Base-by-base conservation (phyloP, 2,113 vertebrate species). In the Oryzias woworae region DNA sequence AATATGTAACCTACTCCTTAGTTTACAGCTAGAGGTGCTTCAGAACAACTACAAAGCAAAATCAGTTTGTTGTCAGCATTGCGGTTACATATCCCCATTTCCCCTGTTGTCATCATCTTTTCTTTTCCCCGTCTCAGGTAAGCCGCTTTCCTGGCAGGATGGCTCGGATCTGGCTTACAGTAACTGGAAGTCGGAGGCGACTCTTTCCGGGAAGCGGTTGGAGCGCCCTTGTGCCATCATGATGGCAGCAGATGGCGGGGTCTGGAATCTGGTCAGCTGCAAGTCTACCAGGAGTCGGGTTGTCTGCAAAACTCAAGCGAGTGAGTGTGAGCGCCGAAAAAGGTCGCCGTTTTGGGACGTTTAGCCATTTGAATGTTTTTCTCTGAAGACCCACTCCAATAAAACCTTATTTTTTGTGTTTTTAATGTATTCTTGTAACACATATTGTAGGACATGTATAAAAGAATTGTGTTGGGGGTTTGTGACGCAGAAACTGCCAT, bases 231-330 rank as follows among this genome's bases (percentile, higher is more conserved):
- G 97, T 70, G 91, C 91, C 5, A 77, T 97, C 78, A 90, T 98
- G 78, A 73, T 91, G 50, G 84, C 93, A 10, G 82, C 81, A 59
- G 90, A 73, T 0, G 17, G 78, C 51, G 96, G 95, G 69, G 74
- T 16, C 1, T 99, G 97, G 97, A 91, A 71, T 28, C 81, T 79
- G 60, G 92, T 90, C 44, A 88, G 83, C 78, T 99, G 97, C 78
- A 55, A 66, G 0, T 49, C 1, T 0, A 93, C 90, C 59, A 71
- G 59, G 56, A 94, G 93, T 64, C 94, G 96, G 61, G 90, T 95
- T n/a, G 90, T 98, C 81, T 99, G 97, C 87, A 94, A 95, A 92
- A 88, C 88, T 15, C 85, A 90, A 70, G 72, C 92, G 68, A 78
- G 97, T 99, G 90, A 15, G 92, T 92, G 15, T 61, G 46, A 7